Conservation (phyloP, 1,140 invertebrate genomes). For the Drosophila gunungcola region DNA sequence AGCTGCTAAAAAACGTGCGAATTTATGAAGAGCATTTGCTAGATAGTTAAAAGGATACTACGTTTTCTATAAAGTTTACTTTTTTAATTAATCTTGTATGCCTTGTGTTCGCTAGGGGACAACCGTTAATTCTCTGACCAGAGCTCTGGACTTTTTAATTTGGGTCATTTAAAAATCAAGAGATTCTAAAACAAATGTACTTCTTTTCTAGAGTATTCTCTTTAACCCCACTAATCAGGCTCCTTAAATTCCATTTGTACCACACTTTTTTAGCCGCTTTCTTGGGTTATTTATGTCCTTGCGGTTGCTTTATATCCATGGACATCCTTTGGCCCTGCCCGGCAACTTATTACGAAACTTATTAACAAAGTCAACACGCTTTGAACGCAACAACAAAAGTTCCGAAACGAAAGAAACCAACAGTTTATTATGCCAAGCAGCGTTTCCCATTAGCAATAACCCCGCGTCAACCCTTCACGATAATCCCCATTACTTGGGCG, state of each 20-base stretch:
- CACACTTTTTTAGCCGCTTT: constrained; percentile 49
- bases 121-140: background rate
- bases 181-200: background rate
- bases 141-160: background rate
- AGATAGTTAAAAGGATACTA: constrained; percentile 4
- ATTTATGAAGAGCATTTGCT: constrained; percentile 2
- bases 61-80: background rate
- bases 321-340: constrained; percentile 35
- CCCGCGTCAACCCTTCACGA: constrained; percentile 23
- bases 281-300: constrained; percentile 66
- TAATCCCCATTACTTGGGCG: constrained; percentile 53
- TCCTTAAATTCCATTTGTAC: constrained; percentile 43
- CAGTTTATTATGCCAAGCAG: constrained; percentile 76
- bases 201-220: constrained; percentile 13
- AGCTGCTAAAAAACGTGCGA: background rate
- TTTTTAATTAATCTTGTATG: background rate
- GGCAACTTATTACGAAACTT: constrained; percentile 78
- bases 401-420: constrained; percentile 12
- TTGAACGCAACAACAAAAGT: constrained; percentile 33
- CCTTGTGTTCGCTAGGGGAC: background rate
- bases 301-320: constrained; percentile 53
- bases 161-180: background rate
- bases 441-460: constrained; percentile 67
- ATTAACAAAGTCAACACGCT: constrained; percentile 82
- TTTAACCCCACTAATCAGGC: constrained; percentile 26